Evolutionary conservation across 2,797 vertebrate species (phyloP).

Genomic region (Enteromius treurensis): DNA sequence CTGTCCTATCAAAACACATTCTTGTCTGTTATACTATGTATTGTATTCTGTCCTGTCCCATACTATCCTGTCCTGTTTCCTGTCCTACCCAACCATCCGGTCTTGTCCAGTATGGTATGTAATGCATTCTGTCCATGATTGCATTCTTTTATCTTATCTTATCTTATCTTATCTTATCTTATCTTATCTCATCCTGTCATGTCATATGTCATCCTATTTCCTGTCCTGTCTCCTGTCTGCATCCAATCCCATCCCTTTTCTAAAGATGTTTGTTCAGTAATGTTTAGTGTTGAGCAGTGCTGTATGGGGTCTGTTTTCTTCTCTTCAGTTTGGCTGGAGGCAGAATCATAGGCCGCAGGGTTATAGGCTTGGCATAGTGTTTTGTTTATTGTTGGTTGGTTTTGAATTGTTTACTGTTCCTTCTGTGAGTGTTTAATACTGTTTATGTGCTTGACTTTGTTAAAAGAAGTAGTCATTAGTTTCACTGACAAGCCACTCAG

Average conservation of each 20-base stretch:
- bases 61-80: background rate
- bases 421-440: constrained; percentile 39
- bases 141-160: background rate
- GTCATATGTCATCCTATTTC: background rate
- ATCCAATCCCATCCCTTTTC: background rate
- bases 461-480: constrained; percentile 45
- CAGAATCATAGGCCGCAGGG: constrained; percentile 11
- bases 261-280: background rate
- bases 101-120: background rate
- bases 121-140: background rate
- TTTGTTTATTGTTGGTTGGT: constrained; percentile 26
- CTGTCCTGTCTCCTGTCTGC: background rate
- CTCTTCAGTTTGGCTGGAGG: constrained; percentile 6
- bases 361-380: background rate
- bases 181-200: background rate
- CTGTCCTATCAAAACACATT: no score
- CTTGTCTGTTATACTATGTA: background rate
- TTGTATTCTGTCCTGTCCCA: background rate
- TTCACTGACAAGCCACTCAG: constrained; percentile 18
- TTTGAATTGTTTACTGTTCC: constrained; percentile 22
- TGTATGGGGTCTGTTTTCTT: constrained; percentile 1
- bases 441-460: constrained; percentile 44
- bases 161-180: background rate
- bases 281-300: background rate
- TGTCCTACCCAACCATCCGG: no score